Evolutionary conservation across 2,797 vertebrate species (phyloP).

Genomic region (Pseudomugil gertrudae): DNA sequence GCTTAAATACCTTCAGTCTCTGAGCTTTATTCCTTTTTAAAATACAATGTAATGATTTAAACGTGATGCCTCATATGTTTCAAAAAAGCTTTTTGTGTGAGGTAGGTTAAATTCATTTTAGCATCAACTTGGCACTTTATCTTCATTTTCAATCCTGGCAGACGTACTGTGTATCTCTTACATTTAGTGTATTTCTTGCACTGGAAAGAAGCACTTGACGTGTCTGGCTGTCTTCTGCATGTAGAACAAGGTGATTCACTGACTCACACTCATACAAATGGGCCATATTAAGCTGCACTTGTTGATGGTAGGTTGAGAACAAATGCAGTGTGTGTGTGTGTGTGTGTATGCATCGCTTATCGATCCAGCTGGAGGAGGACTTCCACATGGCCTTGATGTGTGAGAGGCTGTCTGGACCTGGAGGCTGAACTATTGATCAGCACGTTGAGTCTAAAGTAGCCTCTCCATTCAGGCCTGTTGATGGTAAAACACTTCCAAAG

Average conservation of each 20-base stretch:
- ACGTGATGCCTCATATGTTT: conserved; percentile 60
- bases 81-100: conserved; percentile 55
- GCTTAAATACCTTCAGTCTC: conserved; percentile 45
- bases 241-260: conserved; percentile 63
- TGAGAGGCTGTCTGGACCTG: conserved; percentile 69
- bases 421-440: conserved; percentile 74
- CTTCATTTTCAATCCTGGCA: conserved; percentile 73
- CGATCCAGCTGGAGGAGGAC: conserved; percentile 60
- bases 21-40: conserved; percentile 42
- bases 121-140: conserved; percentile 63
- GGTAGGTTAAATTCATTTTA: conserved; percentile 73
- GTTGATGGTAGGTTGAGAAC: conserved; percentile 56
- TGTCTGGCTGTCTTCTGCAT: conserved; percentile 64
- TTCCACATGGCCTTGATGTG: conserved; percentile 74
- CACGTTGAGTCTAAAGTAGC: conserved; percentile 60
- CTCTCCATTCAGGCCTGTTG: conserved; percentile 57
- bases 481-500: conserved; percentile 65
- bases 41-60: conserved; percentile 64
- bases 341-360: conserved; percentile 43
- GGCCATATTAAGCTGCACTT: conserved; percentile 69
- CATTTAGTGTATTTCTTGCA: conserved; percentile 64
- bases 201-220: conserved; percentile 52
- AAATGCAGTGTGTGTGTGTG: conserved; percentile 39
- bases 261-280: conserved; percentile 54
- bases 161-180: conserved; percentile 68